Evolutionary conservation across 2,797 vertebrate species (phyloP), one percentile per base, ranked within the genome.

Genomic region (Erpetoichthys calabaricus): DNA sequence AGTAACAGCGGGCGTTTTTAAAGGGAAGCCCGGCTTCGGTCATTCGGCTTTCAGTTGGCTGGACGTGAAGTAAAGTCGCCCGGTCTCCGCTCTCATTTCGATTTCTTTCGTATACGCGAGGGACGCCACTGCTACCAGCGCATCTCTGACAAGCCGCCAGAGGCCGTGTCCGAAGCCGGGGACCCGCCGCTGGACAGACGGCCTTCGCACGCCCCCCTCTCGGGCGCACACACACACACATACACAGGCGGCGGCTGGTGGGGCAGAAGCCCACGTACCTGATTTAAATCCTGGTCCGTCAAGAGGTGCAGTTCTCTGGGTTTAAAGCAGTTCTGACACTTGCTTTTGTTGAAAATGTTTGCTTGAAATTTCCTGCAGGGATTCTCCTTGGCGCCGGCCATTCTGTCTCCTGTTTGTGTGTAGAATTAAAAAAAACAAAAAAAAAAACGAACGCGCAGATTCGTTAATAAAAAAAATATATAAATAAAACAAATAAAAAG

Each of bases 301-400:
- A 98, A 73, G 3, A 98, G 86, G 78, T 98, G 94, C 55, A 94
- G 83, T 73, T 98, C 94, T 45, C 92, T 77, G 1, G 95, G 92
- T 62, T 98, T 98, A 77, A 98, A 98, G 80, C 95, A 97, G 75
- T 98, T 97, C 79, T 98, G 95, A 86, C 92, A 98, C 84, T 98
- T 98, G 76, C 94, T 98, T 75, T 95, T 97, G 70, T 98, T 97
- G 73, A 98, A 98, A 79, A 98, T 94, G 75, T 97, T 97, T 59
- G 95, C 91, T 77, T 97, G 95, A 70, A 97, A 98, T 82, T 97
- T 97, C 79, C 93, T 84, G 68, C 94, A 97, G 44, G 91, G 80
- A 60, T 91, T 97, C 71, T 98, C 94, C 71, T 97, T 97, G 1
- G 85, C 87, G 57, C 76, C 42, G 75, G 91, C 90, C 93, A 98